Conservation (phyloP, 2,888 invertebrate species). For the Amaurobius ferox region DNA sequence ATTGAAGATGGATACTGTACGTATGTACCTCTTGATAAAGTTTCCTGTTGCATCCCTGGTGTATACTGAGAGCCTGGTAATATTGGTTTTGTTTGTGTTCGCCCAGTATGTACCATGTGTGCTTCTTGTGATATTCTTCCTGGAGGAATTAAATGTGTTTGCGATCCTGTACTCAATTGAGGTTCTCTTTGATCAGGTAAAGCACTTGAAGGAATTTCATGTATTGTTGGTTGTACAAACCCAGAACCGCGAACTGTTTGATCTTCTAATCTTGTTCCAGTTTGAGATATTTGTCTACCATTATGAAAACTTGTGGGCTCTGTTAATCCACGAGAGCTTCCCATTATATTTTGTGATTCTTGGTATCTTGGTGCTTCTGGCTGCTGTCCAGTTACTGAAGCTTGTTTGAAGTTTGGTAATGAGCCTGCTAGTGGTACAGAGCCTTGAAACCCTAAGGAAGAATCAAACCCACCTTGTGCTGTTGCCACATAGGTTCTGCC, state of each 20-base stretch:
- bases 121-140: not conserved
- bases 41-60: no score
- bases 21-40: no score
- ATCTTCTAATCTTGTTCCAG: not conserved
- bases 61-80: no score
- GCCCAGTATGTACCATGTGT: no score
- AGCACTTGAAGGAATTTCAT: not conserved
- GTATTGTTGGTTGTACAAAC: not conserved
- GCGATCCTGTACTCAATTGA: not conserved
- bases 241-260: not conserved
- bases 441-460: constrained; percentile 30
- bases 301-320: no score
- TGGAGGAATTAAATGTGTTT: not conserved
- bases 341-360: not conserved
- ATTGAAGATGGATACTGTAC: not conserved
- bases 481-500: constrained; percentile 62
- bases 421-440: constrained; percentile 27
- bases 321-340: no score
- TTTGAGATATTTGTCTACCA: no score
- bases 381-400: not conserved
- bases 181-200: not conserved
- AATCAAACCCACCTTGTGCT: constrained; percentile 67
- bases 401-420: not conserved
- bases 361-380: not conserved
- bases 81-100: no score